These are phyloP conservation scores for Sylvietta virens DNA, from an alignment of 2,113 vertebrate genomes.

Conservation along the genomic window DNA sequence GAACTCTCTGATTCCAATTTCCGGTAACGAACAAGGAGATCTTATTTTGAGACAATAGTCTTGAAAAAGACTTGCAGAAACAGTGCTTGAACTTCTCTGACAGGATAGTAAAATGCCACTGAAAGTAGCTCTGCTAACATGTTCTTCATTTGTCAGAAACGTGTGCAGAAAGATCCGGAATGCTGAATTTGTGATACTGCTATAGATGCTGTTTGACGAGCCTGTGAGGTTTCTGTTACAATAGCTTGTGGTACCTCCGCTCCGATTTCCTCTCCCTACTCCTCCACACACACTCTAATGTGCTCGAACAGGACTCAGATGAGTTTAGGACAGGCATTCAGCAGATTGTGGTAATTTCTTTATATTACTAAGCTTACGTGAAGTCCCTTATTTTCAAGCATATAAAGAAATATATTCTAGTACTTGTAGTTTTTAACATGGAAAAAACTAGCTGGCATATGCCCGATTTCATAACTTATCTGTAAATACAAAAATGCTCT, in stretches of 20 bases:
- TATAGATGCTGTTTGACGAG: neutral
- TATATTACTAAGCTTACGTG: neutral
- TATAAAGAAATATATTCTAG: neutral
- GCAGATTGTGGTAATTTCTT: neutral
- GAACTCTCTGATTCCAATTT: neutral
- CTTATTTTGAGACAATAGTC: neutral
- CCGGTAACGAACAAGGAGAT: neutral
- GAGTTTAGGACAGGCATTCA: neutral
- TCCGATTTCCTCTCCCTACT: neutral
- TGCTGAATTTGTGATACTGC: neutral
- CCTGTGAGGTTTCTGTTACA: neutral
- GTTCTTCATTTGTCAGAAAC: neutral
- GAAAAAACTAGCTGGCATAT: neutral
- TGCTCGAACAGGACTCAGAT: neutral
- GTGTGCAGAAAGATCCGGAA: neutral
- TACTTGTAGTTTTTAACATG: neutral
- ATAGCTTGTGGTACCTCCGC: neutral
- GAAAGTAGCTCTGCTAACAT: neutral
- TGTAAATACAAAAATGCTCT: conserved; percentile 4
- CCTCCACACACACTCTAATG: neutral
- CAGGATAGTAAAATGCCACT: neutral
- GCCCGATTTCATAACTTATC: conserved; percentile 18
- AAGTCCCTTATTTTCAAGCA: neutral
- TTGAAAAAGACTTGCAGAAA: neutral
- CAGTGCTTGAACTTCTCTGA: neutral